Base-by-base conservation (phyloP, 2,888 invertebrate genomes). In the Macrophya annulata region DNA sequence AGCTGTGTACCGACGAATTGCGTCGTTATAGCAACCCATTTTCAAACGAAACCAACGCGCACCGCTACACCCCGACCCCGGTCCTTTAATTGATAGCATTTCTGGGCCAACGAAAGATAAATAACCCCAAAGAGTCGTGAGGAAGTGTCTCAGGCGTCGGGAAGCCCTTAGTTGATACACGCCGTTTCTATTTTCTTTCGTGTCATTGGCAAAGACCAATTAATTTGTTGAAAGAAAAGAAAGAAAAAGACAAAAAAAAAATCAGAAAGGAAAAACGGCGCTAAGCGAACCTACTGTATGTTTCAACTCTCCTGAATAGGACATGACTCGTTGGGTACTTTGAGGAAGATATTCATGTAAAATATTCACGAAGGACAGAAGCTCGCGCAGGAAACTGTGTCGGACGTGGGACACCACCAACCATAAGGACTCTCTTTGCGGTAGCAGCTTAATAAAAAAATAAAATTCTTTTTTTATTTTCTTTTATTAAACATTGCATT, bases 321-420 rank as follows among this genome's bases (percentile, higher is more conserved):
- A 86, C 68, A 87, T 88, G 88, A 87, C 87, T 87, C 83, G 62
- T 40, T 62, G 81, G 48, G 62, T 86, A 85, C 88, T 89, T 86
- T 86, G 88, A 87, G 84, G 88, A 87, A 77, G 86, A 87, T 82
- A 88, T 90, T 90, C 89, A 88, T 88, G 79, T 90, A 87, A 88
- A 89, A 90, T 90, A 90, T 90, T 90, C 87, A 88, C 85, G 84
- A 86, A 43, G 45, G 37, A 83, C 83, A 65, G 65, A 83, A 48
- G 31, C 81, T n/a, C 74, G 84, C 48, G 17, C 48, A 74, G 85
- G 84, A 87, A 72, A 79, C 77, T 71, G 74, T 81, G 86, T 84
- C 84, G 62, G 55, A 68, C 31, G 48, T 25, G 68, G 68, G 68
- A 48, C 48, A 48, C 45, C 45, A n/a, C 65, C 21, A 45, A 43